Evolutionary conservation across 2,113 vertebrate species (phyloP).

Genomic region (cattle (Bos taurus)): DNA sequence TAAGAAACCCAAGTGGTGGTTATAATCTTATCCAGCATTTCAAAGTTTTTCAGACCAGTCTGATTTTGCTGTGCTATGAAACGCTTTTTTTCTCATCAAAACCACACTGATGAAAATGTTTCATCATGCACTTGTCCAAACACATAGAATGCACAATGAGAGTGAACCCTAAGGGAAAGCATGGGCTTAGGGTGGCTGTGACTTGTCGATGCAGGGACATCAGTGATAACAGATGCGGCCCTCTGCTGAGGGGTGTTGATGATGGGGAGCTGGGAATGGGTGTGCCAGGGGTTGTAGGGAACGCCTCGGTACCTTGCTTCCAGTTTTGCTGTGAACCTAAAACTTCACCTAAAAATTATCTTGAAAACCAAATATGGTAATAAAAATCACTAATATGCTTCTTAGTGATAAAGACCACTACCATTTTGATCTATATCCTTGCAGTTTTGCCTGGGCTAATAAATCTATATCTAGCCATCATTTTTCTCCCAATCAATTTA

Average conservation of each 20-base stretch:
- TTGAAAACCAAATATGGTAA: not conserved
- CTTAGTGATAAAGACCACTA: not conserved
- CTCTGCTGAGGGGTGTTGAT: not conserved
- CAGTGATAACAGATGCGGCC: no score
- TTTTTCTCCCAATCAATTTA: not conserved
- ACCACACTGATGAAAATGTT: not conserved
- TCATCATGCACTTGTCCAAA: not conserved
- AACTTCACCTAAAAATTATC: not conserved
- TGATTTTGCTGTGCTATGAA: not conserved
- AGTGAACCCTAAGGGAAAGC: not conserved
- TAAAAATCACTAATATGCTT: not conserved
- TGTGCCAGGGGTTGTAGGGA: not conserved
- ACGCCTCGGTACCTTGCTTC: not conserved
- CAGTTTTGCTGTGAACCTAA: not conserved
- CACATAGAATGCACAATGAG: not conserved
- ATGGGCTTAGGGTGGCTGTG: not conserved
- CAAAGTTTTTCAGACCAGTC: not conserved
- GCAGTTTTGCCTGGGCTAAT: not conserved
- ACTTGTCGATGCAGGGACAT: not conserved
- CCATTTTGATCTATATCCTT: not conserved
- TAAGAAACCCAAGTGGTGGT: not conserved
- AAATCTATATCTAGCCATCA: not conserved
- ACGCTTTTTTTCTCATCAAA: not conserved
- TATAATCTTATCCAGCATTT: not conserved
- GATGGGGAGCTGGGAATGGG: no score